Evolutionary conservation across 1,140 invertebrate species (phyloP).

Genomic region (Dufourea novaeangliae): DNA sequence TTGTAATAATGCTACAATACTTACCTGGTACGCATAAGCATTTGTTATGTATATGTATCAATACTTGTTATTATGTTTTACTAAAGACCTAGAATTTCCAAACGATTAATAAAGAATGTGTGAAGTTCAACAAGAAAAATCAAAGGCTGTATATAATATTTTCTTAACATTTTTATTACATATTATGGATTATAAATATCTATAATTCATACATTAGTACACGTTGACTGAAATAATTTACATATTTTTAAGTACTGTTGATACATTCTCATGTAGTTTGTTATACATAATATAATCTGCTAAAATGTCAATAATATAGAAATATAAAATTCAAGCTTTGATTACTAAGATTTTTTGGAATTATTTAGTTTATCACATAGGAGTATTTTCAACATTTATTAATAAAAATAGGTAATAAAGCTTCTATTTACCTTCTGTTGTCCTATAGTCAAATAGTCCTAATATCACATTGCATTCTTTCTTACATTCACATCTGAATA

Average conservation of each 20-base stretch:
- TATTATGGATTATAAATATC: not conserved
- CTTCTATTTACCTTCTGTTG: not conserved
- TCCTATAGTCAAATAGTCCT: not conserved
- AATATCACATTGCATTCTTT: not conserved
- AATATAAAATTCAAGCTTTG: not conserved
- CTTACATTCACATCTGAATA: not conserved
- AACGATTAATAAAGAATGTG: too few species aligned
- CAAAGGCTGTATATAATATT: not conserved
- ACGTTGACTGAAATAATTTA: not conserved
- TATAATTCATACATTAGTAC: not conserved
- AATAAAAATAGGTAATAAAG: not conserved
- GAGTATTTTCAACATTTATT: not conserved
- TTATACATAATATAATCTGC: not conserved
- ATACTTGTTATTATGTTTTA: too few species aligned
- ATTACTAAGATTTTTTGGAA: not conserved
- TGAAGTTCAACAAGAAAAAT: not conserved
- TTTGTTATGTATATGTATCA: too few species aligned
- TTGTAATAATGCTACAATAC: too few species aligned
- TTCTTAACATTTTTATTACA: slow-evolving; percentile 2
- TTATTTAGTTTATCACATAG: not conserved
- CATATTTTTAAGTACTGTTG: slow-evolving; percentile 8
- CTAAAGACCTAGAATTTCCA: too few species aligned
- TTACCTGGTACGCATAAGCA: too few species aligned
- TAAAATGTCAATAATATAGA: not conserved
- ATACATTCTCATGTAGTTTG: not conserved